Evolutionary conservation across 2,113 vertebrate genomes (phyloP).

Genomic region (Toxotes chatareus): DNA sequence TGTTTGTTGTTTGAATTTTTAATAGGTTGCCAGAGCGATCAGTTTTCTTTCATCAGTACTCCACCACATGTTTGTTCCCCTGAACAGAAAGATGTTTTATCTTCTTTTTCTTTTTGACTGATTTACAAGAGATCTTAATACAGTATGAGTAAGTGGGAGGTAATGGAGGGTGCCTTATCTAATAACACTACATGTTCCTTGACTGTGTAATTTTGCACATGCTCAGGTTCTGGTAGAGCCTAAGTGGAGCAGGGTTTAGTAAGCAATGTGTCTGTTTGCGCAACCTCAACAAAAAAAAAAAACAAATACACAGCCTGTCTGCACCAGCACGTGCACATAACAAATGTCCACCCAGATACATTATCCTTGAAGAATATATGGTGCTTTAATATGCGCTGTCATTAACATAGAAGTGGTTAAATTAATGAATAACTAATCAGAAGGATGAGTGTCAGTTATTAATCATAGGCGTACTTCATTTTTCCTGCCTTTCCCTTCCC

Average conservation of each 20-base stretch:
- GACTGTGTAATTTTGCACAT: conserved; percentile 6
- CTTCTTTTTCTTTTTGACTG: background rate
- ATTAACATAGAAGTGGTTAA: background rate
- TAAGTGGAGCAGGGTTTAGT: conserved; percentile 22
- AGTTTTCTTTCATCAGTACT: conserved; percentile 49
- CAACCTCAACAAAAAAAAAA: conserved; percentile 3
- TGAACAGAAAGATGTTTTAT: conserved; percentile 19
- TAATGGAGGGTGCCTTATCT: background rate
- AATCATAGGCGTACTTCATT: conserved; percentile 6
- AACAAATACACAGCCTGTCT: background rate
- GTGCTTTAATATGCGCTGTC: background rate
- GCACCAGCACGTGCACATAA: conserved; percentile 16
- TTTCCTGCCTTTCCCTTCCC: conserved; percentile 16
- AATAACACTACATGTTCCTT: conserved; percentile 19
- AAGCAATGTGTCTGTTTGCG: conserved; percentile 12
- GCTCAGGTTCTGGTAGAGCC: background rate
- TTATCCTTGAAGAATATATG: background rate
- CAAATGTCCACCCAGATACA: background rate
- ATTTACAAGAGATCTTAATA: background rate
- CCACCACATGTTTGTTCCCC: conserved; percentile 13
- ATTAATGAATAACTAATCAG: conserved; percentile 3
- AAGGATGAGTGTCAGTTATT: background rate
- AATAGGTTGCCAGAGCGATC: conserved; percentile 54
- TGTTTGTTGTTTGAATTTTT: conserved; percentile 60
- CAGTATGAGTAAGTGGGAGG: background rate